Evolutionary conservation across 2,888 invertebrate species (phyloP).

Genomic region (Sesamia inferens): DNA sequence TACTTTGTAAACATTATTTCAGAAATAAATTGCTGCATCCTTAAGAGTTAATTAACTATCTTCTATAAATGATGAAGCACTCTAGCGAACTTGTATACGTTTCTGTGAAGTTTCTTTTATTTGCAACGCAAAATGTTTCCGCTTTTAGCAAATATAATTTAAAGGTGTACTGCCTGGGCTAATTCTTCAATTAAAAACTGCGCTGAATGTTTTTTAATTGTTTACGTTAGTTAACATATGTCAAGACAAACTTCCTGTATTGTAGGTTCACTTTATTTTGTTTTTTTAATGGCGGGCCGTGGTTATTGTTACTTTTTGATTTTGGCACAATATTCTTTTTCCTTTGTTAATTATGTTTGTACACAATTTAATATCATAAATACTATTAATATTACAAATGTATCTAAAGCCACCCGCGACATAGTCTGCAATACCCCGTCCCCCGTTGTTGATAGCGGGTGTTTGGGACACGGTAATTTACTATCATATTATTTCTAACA

Average conservation of each 20-base stretch:
- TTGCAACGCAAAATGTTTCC: conserved; percentile 1
- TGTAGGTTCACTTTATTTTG: background rate
- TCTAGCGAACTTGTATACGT: conserved; percentile 18
- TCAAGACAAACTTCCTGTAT: too few species aligned
- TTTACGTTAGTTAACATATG: background rate
- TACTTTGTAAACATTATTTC: background rate
- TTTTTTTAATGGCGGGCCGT: background rate
- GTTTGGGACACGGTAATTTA: background rate
- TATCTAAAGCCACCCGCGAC: background rate
- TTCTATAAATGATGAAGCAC: background rate
- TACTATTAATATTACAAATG: background rate
- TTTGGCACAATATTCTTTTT: background rate
- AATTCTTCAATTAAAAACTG: background rate
- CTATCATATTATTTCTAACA: conserved; percentile 63
- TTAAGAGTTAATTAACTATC: too few species aligned
- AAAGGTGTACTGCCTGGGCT: background rate
- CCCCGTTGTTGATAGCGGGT: background rate
- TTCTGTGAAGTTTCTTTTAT: background rate
- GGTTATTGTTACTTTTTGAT: background rate
- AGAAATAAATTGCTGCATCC: background rate
- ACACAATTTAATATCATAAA: background rate
- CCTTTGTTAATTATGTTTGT: background rate
- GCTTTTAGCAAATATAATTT: conserved; percentile 11
- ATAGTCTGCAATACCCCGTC: background rate
- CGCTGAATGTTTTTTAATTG: background rate